Base-by-base conservation (phyloP, 2,797 vertebrate species). In the Sebastes taczanowskii region DNA sequence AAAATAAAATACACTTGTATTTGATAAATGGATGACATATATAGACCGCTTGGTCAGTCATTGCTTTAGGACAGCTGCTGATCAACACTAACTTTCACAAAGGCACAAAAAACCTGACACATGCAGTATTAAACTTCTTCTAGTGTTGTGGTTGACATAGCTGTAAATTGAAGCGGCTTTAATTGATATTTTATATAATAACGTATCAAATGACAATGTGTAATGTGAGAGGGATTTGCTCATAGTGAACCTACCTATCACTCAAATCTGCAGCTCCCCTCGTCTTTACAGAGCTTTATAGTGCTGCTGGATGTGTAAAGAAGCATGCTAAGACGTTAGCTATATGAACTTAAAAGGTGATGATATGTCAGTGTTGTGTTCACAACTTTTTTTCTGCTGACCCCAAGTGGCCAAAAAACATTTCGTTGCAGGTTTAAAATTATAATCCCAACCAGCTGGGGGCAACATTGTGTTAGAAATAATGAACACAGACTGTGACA, bases 41-140 rank as follows among this genome's bases (percentile, higher is more conserved):
- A 42, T 23, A 16, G 13, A 1, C 38, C 13, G 38, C 42, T 46
- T 46, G 42, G 42, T 46, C 16, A 16, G 7, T 46, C 42, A 18
- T 46, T 46, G 42, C 16, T 46, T 18, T 20, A 8, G 42, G 42
- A 46, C 16, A 46, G 42, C 42, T 46, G 42, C 42, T 46, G 16
- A 46, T 46, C 42, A 46, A 18, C 42, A 18, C 42, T 18, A 46
- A 0, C 42, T 46, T 18, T 46, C 16, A 46, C 0, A 46, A 46
- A 46, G 16, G 16, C 42, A 46, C 42, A 46, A 46, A 46, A 46
- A 46, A 46, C 0, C 42, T 0, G 16, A 46, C 0, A 46, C 42
- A 46, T 46, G 42, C 42, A 18, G 42, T 46, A 18, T 46, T 46
- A 46, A 46, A 46, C 42, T 46, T 46, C 6, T 46, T 3, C 3